Percentiles rank a stretch among this genome's conserved stretches.
Conservation (phyloP, 2,888 invertebrate genomes). For the Labia minor region DNA sequence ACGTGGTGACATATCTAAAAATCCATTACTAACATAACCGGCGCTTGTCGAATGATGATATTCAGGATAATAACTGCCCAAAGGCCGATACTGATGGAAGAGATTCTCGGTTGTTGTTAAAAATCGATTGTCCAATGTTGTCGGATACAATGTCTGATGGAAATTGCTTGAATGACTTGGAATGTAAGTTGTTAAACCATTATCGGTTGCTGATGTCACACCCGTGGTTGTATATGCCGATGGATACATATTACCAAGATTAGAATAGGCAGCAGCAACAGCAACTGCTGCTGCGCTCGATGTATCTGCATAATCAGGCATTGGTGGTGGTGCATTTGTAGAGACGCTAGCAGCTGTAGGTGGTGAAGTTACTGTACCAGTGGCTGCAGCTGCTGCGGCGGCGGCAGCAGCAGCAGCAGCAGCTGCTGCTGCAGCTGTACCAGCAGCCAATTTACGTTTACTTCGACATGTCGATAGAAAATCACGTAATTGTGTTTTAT, state of each 20-base stretch:
- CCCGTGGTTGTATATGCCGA: constrained; percentile 66
- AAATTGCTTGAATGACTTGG: constrained; percentile 52
- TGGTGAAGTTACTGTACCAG: constrained; percentile 38
- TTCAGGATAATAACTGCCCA: constrained; percentile 70
- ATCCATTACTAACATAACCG: constrained; percentile 34
- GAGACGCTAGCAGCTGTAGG: constrained; percentile 43
- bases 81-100: constrained; percentile 81
- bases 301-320: constrained; percentile 36
- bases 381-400: constrained; percentile 44
- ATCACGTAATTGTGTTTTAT: constrained; percentile 87
- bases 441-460: constrained; percentile 49
- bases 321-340: constrained; percentile 59
- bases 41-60: constrained; percentile 36
- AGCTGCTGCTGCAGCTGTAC: constrained; percentile 32
- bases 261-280: constrained; percentile 69
- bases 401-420: constrained; percentile 39
- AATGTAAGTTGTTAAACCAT: constrained; percentile 47
- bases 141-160: constrained; percentile 49
- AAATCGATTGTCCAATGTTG: constrained; percentile 55
- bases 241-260: constrained; percentile 66
- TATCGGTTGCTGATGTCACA: constrained; percentile 44
- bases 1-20: constrained; percentile 62
- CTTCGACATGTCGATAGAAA: constrained; percentile 85
- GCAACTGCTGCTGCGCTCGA: constrained; percentile 45
- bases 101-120: constrained; percentile 72